Conservation (phyloP, 2,888 invertebrate species). For the Epinotia nisella region DNA sequence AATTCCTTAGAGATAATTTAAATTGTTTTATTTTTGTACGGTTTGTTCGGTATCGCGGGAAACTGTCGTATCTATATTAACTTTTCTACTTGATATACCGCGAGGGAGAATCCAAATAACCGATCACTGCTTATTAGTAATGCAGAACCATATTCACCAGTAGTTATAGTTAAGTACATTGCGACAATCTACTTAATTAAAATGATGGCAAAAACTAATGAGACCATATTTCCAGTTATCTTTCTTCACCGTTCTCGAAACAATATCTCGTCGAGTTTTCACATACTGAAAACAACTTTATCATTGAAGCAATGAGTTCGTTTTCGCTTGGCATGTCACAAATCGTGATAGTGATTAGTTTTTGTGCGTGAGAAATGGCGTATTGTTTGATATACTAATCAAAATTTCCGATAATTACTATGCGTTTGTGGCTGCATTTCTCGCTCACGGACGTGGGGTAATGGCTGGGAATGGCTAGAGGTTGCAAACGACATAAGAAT, state of each 20-base stretch:
- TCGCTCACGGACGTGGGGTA: constrained; percentile 10
- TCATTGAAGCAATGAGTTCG: background rate
- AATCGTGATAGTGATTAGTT: background rate
- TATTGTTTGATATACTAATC: constrained; percentile 41
- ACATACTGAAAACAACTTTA: constrained; percentile 11
- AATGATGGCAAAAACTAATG: constrained; percentile 46
- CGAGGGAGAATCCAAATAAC: too few relatives aligned
- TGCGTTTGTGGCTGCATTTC: constrained; percentile 32
- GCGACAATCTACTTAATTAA: constrained; percentile 48
- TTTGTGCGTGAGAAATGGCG: constrained; percentile 27
- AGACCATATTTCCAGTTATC: constrained; percentile 49
- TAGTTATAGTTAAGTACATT: constrained; percentile 42
- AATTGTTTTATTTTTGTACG: too few relatives aligned
- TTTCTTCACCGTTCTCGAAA: constrained; percentile 47
- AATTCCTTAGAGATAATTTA: too few relatives aligned
- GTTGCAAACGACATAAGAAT: background rate
- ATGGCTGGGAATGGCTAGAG: constrained; percentile 17
- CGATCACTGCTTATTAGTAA: constrained; percentile 31
- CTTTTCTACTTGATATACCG: too few relatives aligned
- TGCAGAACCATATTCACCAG: constrained; percentile 42
- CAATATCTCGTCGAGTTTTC: constrained; percentile 35
- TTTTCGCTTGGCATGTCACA: background rate
- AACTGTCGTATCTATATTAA: too few relatives aligned
- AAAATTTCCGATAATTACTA: constrained; percentile 36
- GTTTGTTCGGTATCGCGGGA: too few relatives aligned